A percentile compares a stretch with the other conserved stretches of the same genome.
These are phyloP conservation scores for Scyliorhinus canicula DNA, from an alignment of 2,797 vertebrate species.

Conservation along the genomic window DNA sequence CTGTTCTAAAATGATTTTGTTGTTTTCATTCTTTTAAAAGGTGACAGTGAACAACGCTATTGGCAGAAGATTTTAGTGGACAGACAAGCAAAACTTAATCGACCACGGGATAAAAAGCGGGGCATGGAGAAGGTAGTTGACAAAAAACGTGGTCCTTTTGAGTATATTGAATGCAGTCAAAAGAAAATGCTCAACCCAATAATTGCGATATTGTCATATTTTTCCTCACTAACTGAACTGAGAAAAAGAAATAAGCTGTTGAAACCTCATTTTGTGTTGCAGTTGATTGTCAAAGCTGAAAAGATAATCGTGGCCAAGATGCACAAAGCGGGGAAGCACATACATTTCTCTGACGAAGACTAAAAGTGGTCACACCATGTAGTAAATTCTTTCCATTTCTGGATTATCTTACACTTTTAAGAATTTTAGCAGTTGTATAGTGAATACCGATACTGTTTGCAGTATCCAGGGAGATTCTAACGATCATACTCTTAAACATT, in stretches of 20 bases:
- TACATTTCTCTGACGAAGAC: conserved; percentile 73
- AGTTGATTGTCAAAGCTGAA: conserved; percentile 91
- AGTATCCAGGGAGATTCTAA: not conserved
- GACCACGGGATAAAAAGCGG: conserved; percentile 88
- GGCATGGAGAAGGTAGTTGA: conserved; percentile 84
- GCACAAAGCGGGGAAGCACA: conserved; percentile 80
- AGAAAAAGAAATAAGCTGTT: not conserved
- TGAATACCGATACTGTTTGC: not conserved
- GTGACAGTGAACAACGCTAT: conserved; percentile 88
- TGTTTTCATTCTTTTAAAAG: conserved; percentile 50
- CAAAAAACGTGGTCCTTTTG: not conserved
- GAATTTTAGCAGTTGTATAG: conserved; percentile 6
- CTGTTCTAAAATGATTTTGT: not conserved
- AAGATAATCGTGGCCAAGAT: conserved; percentile 80
- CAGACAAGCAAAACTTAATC: conserved; percentile 90
- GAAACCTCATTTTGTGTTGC: conserved; percentile 43
- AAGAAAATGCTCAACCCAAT: not conserved
- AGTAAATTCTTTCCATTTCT: conserved; percentile 29
- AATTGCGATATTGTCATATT: not conserved
- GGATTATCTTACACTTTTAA: conserved; percentile 35
- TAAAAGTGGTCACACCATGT: conserved; percentile 47
- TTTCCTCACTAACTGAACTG: not conserved
- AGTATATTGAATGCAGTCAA: not conserved
- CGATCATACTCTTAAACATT: not conserved
- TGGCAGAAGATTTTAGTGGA: conserved; percentile 99